Percentiles rank a stretch among this genome's conserved stretches.
Conservation (phyloP, 1,140 invertebrate genomes). For the Pogonomyrmex barbatus region DNA sequence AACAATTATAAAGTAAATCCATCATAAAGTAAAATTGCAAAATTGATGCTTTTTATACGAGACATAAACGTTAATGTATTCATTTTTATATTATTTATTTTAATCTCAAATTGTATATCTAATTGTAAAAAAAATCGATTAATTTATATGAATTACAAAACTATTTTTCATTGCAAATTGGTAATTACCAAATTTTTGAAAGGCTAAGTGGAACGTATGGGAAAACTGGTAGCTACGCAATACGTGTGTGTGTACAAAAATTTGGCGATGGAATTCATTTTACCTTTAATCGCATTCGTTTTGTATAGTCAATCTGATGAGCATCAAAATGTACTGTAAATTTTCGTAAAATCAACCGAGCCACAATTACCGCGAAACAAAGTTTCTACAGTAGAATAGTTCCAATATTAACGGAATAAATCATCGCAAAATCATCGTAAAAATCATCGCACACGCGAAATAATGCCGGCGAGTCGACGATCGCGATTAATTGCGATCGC, state of each 20-base stretch:
- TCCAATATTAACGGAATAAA: slow-evolving; percentile 28
- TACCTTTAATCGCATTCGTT: not conserved
- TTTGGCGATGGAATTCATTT: not conserved
- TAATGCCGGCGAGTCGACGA: slow-evolving; percentile 66
- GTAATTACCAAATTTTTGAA: not conserved
- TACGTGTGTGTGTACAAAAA: not conserved
- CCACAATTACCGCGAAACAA: slow-evolving; percentile 28
- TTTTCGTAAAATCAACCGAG: slow-evolving; percentile 15
- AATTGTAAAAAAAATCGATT: not conserved
- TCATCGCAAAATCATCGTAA: slow-evolving; percentile 5
- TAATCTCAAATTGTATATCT: not conserved
- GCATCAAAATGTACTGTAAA: slow-evolving; percentile 32
- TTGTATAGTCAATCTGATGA: not conserved
- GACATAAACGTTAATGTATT: not conserved
- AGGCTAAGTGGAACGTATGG: not conserved
- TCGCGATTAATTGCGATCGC: slow-evolving; percentile 60
- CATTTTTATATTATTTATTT: slow-evolving; percentile 1
- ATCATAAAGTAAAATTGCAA: not conserved
- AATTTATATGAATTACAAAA: not conserved
- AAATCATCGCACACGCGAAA: slow-evolving; percentile 55
- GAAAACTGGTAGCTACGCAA: not conserved
- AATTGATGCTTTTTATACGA: too few relatives aligned
- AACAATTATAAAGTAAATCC: not conserved
- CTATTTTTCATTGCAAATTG: not conserved
- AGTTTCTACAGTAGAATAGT: not conserved